phyloP scores from a whole-genome alignment of 2,113 vertebrate species.

The Limnothrissa miodon region DNA sequence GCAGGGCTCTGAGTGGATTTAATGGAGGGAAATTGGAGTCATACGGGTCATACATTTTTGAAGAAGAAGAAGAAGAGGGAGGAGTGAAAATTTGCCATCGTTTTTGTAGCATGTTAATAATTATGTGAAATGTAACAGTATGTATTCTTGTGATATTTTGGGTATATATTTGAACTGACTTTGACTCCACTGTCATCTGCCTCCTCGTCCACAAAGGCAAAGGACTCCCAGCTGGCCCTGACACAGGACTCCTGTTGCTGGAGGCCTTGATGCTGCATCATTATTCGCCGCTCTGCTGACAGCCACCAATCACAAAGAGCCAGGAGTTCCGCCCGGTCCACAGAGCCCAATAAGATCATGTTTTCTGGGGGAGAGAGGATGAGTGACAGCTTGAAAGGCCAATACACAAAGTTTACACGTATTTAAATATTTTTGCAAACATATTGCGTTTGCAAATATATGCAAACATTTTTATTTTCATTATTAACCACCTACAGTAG shows the following conservation, averaged over 20 bases:
- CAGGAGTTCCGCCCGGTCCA: slow-evolving; percentile 84
- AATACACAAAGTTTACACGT: too few relatives aligned
- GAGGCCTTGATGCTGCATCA: slow-evolving; percentile 66
- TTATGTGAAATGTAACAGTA: too few relatives aligned
- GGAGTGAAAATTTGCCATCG: neutral
- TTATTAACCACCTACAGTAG: too few relatives aligned
- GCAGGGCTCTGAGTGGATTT: slow-evolving; percentile 51
- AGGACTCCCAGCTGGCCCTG: slow-evolving; percentile 74
- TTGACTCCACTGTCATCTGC: slow-evolving; percentile 49
- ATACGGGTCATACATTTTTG: too few relatives aligned
- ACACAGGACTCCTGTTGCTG: slow-evolving; percentile 47
- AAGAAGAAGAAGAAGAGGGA: too few relatives aligned
- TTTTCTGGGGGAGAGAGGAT: slow-evolving; percentile 64
- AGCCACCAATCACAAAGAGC: slow-evolving; percentile 82
- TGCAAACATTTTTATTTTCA: too few relatives aligned
- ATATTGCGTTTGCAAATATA: too few relatives aligned
- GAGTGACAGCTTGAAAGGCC: slow-evolving; percentile 2
- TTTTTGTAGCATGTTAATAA: too few relatives aligned
- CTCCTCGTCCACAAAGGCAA: slow-evolving; percentile 85
- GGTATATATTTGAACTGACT: slow-evolving; percentile 30
- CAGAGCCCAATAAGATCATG: slow-evolving; percentile 89
- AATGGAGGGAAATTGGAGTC: neutral
- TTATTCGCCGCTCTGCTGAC: slow-evolving; percentile 77
- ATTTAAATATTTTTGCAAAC: too few relatives aligned
- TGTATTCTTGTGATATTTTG: too few relatives aligned